Evolutionary conservation across 2,888 invertebrate species (phyloP).

Genomic region (Sesia apiformis): DNA sequence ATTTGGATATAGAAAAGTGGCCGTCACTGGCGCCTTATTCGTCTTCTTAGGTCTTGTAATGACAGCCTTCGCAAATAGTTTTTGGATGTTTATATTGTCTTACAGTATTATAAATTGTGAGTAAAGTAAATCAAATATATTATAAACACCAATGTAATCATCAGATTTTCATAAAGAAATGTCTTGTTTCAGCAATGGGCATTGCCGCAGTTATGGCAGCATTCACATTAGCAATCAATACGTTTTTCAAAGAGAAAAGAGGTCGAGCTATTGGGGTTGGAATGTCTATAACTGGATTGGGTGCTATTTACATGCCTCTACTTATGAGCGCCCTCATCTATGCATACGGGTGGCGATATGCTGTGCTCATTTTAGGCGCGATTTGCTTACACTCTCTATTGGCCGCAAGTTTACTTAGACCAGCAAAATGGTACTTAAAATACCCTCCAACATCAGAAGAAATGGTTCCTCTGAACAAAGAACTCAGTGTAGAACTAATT

Average conservation of each 20-base stretch:
- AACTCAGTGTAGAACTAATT: slow-evolving; percentile 32
- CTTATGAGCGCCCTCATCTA: slow-evolving; percentile 72
- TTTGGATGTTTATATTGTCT: slow-evolving; percentile 75
- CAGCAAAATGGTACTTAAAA: slow-evolving; percentile 79
- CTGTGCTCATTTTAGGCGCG: slow-evolving; percentile 76
- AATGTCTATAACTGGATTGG: slow-evolving; percentile 79
- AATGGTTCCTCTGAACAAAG: slow-evolving; percentile 43
- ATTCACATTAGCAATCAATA: slow-evolving; percentile 77
- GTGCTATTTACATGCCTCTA: slow-evolving; percentile 79
- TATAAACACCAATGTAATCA: not conserved
- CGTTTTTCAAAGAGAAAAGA: slow-evolving; percentile 77
- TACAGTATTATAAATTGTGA: slow-evolving; percentile 82
- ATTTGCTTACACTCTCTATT: slow-evolving; percentile 76
- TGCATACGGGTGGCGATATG: slow-evolving; percentile 74
- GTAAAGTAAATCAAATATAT: slow-evolving; percentile 25
- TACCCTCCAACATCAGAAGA: slow-evolving; percentile 40
- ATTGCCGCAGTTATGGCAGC: slow-evolving; percentile 75
- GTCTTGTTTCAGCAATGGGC: slow-evolving; percentile 73
- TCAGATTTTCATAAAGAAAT: not conserved
- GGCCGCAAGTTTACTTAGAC: slow-evolving; percentile 77
- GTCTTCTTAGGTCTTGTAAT: slow-evolving; percentile 74
- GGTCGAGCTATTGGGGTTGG: slow-evolving; percentile 77
- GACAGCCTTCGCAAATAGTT: slow-evolving; percentile 72
- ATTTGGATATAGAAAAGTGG: slow-evolving; percentile 79
- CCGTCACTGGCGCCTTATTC: slow-evolving; percentile 69